Evolutionary conservation across 2,113 vertebrate species (phyloP).

Genomic region (Campylomormyrus numenius): DNA sequence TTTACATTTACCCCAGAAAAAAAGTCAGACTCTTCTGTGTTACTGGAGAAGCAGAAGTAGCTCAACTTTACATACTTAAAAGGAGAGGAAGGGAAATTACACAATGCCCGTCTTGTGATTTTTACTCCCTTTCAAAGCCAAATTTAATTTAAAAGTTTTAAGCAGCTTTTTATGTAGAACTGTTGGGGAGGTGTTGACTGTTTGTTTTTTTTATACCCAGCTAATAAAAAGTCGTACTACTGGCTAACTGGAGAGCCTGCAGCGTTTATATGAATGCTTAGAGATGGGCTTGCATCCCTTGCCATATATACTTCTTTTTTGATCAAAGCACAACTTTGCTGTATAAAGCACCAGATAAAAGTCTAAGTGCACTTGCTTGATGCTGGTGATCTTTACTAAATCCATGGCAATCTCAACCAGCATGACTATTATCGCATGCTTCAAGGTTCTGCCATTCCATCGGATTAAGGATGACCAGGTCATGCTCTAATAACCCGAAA

Average conservation of each 20-base stretch:
- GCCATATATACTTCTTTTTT: background rate
- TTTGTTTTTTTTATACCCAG: background rate
- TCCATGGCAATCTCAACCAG: background rate
- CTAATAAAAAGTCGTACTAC: background rate
- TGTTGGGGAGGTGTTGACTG: background rate
- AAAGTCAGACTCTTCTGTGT: background rate
- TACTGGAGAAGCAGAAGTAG: background rate
- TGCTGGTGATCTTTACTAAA: background rate
- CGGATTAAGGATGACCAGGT: background rate
- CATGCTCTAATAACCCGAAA: background rate
- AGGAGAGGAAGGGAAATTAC: background rate
- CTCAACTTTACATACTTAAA: background rate
- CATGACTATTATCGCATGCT: background rate
- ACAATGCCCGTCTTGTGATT: background rate
- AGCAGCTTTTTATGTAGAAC: background rate
- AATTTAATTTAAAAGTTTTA: background rate
- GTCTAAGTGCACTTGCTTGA: background rate
- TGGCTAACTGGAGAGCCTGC: background rate
- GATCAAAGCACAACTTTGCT: background rate
- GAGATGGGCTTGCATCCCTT: background rate
- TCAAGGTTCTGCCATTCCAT: background rate
- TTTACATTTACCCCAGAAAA: background rate
- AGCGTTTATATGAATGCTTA: background rate
- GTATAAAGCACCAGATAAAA: background rate
- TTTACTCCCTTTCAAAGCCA: background rate